Conservation (phyloP, 1,140 invertebrate genomes). For the Thaumatotibia leucotreta region DNA sequence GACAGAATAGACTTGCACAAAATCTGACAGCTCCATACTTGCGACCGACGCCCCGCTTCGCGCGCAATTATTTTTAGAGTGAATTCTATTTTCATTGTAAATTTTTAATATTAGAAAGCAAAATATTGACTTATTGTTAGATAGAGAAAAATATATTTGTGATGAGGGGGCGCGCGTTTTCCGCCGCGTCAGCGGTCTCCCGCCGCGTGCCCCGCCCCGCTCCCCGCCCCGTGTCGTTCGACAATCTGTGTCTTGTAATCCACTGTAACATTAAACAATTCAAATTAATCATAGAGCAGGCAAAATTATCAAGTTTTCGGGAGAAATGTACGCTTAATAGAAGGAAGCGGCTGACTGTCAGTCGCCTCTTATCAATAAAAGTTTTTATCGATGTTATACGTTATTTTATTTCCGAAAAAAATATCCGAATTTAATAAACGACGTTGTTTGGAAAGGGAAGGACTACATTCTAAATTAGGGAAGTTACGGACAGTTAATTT, state of each 20-base stretch:
- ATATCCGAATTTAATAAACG: background rate
- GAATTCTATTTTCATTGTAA: conserved; percentile 76
- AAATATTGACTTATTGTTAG: conserved; percentile 68
- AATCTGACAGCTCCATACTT: conserved; percentile 20
- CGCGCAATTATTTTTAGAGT: conserved; percentile 70
- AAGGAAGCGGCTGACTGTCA: conserved; percentile 40
- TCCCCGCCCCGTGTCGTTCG: conserved; percentile 54
- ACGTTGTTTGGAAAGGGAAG: background rate
- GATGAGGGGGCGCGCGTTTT: conserved; percentile 59
- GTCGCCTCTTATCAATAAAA: conserved; percentile 69
- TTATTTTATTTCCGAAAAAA: background rate
- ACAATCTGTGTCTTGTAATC: conserved; percentile 68
- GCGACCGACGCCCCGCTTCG: conserved; percentile 55
- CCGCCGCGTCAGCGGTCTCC: conserved; percentile 45
- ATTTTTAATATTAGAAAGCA: conserved; percentile 72
- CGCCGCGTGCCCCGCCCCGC: conserved; percentile 43
- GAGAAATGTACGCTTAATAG: conserved; percentile 73
- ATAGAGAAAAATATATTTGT: conserved; percentile 72
- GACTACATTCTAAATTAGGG: background rate
- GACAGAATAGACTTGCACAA: background rate
- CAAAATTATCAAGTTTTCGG: conserved; percentile 50
- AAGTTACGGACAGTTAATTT: background rate
- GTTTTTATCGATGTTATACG: conserved; percentile 73
- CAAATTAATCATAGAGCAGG: conserved; percentile 66
- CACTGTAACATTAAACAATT: conserved; percentile 62